A percentile compares a stretch with the other conserved stretches of the same genome.
phyloP scores from a whole-genome alignment of 2,888 invertebrate genomes.

The Euproctis similis region DNA sequence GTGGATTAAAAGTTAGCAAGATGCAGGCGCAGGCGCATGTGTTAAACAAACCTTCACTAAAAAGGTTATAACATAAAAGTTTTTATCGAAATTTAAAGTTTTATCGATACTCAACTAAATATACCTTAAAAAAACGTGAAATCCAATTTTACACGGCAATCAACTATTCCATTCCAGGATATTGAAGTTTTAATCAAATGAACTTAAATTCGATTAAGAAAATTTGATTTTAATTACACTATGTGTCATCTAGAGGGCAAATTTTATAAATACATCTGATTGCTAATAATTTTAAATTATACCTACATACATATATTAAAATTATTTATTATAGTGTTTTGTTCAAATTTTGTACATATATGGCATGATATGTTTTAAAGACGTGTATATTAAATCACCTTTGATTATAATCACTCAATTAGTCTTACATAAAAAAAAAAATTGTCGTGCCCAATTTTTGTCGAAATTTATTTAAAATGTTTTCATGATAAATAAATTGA shows the following conservation, averaged over 20 bases:
- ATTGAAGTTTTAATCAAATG: slow-evolving; percentile 15
- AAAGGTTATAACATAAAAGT: slow-evolving; percentile 30
- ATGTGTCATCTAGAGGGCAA: slow-evolving; percentile 13
- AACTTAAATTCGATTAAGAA: slow-evolving; percentile 19
- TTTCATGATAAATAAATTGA: too few species aligned
- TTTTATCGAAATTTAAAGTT: slow-evolving; percentile 26
- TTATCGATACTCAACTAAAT: slow-evolving; percentile 25
- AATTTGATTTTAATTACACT: slow-evolving; percentile 14
- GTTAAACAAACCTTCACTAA: slow-evolving; percentile 40
- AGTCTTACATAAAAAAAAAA: too few species aligned
- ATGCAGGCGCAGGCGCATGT: slow-evolving; percentile 45
- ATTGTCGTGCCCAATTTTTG: too few species aligned
- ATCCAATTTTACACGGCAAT: slow-evolving; percentile 24
- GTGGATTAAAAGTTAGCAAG: slow-evolving; percentile 59
- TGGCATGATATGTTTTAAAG: not conserved
- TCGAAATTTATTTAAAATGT: too few species aligned
- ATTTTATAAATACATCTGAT: slow-evolving; percentile 2
- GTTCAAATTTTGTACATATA: not conserved
- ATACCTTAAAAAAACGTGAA: slow-evolving; percentile 7
- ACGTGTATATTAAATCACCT: slow-evolving; percentile 5
- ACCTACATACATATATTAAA: too few species aligned
- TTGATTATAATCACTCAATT: slow-evolving; percentile 4
- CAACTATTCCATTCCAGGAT: slow-evolving; percentile 16
- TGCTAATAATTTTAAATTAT: too few species aligned
- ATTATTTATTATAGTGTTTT: too few species aligned